Percentiles rank a stretch among this genome's conserved stretches.
phyloP scores from a whole-genome alignment of 2,113 vertebrate species.

The Hippolais icterina region DNA sequence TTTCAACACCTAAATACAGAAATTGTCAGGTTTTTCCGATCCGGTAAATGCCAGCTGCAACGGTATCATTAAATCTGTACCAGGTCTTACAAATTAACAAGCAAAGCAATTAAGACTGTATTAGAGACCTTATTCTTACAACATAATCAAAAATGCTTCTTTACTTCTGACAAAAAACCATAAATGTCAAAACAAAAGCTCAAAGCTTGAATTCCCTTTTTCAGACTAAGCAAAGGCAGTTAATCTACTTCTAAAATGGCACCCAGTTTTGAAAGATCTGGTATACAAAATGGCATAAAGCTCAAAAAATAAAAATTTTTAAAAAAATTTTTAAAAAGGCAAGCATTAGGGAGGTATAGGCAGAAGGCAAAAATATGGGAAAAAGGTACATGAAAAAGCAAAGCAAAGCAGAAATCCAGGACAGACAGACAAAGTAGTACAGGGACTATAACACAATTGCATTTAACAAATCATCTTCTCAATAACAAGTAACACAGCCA shows the following conservation, averaged over 20 bases:
- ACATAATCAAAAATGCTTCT: not conserved
- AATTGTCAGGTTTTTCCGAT: not conserved
- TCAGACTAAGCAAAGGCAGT: not conserved
- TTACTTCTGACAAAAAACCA: not conserved
- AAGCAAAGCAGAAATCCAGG: not conserved
- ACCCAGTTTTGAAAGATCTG: not conserved
- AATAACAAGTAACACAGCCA: not conserved
- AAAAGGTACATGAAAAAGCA: not conserved
- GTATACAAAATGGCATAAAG: not conserved
- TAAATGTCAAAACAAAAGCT: not conserved
- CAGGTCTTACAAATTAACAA: slow-evolving; percentile 7
- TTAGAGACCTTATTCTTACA: not conserved
- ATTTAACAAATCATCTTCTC: not conserved
- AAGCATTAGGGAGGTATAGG: not conserved
- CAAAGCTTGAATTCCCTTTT: not conserved
- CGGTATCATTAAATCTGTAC: not conserved
- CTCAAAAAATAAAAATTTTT: not conserved
- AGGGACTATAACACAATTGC: not conserved
- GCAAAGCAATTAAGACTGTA: not conserved
- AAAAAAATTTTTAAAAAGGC: not conserved
- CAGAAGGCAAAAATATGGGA: not conserved
- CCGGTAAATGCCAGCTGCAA: slow-evolving; percentile 24
- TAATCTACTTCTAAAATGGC: not conserved
- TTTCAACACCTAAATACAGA: not conserved
- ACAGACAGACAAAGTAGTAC: not conserved